Evolutionary conservation across 2,797 vertebrate genomes (phyloP).

Genomic region (Pelodytes ibericus): DNA sequence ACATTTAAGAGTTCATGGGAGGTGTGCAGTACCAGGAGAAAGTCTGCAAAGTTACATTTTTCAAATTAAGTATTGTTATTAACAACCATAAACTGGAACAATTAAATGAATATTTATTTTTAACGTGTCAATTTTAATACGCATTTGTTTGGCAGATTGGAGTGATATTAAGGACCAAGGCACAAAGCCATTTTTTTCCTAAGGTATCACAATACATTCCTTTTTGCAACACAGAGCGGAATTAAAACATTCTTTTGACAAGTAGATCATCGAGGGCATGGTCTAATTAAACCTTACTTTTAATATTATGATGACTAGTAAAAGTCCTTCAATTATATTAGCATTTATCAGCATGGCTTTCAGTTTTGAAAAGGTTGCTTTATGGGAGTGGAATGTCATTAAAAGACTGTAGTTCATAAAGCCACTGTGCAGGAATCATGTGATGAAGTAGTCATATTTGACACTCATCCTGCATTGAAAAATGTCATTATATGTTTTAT

Average conservation of each 20-base stretch:
- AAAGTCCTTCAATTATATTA: slow-evolving; percentile 25
- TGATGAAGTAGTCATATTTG: slow-evolving; percentile 37
- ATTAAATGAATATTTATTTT: no score
- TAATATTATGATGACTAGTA: background rate
- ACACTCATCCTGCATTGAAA: slow-evolving; percentile 25
- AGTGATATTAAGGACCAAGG: no score
- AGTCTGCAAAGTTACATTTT: no score
- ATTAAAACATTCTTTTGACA: slow-evolving; percentile 1
- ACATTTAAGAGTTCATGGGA: no score
- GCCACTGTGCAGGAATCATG: slow-evolving; percentile 13
- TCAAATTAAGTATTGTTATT: no score
- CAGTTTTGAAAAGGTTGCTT: slow-evolving; percentile 44
- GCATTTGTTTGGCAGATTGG: no score
- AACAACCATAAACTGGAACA: no score
- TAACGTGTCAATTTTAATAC: no score
- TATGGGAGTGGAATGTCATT: slow-evolving; percentile 33
- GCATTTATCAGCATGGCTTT: slow-evolving; percentile 37
- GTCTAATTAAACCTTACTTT: slow-evolving; percentile 1
- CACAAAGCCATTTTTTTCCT: no score
- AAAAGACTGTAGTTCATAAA: slow-evolving; percentile 6
- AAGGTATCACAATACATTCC: background rate
- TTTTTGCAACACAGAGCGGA: background rate
- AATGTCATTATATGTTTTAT: background rate
- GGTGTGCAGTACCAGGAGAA: no score
- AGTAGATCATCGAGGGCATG: background rate